phyloP scores from a whole-genome alignment of 2,797 vertebrate species.

The Sebastiscus tertius region DNA sequence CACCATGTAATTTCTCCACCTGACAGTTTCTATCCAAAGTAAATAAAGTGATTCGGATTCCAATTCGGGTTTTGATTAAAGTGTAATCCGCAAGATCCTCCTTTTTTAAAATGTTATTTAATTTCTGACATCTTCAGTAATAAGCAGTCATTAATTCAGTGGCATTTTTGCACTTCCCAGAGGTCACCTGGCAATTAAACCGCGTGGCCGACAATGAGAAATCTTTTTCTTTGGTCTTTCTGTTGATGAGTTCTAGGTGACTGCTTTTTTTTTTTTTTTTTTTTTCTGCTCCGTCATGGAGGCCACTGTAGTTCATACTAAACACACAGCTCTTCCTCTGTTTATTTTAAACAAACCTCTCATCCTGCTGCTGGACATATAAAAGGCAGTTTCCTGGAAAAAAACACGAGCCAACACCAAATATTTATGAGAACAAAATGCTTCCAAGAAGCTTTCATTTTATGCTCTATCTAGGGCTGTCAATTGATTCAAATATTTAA shows the following conservation, averaged over 20 bases:
- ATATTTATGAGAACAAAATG: not conserved
- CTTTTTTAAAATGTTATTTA: constrained; percentile 9
- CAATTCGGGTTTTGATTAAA: constrained; percentile 40
- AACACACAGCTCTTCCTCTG: constrained; percentile 1
- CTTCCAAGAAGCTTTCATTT: not conserved
- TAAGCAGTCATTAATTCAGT: constrained; percentile 41
- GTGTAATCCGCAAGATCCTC: constrained; percentile 34
- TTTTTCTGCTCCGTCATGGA: not conserved
- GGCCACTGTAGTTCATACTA: not conserved
- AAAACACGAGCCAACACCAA: not conserved
- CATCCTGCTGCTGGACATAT: not conserved
- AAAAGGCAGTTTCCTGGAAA: constrained; percentile 5
- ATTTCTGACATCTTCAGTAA: constrained; percentile 47
- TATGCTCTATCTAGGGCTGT: not conserved
- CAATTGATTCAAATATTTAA: too few species aligned
- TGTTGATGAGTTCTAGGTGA: not conserved
- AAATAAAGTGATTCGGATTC: constrained; percentile 43
- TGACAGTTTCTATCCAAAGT: constrained; percentile 30
- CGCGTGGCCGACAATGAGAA: not conserved
- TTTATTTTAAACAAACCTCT: constrained; percentile 12
- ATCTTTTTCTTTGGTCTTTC: constrained; percentile 19
- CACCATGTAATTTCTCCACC: constrained; percentile 20
- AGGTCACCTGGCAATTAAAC: constrained; percentile 51
- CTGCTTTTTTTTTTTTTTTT: not conserved
- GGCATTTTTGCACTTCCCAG: constrained; percentile 31